Percentiles rank a stretch among this genome's conserved stretches.
Conservation (phyloP, 2,888 invertebrate genomes). For the Parnassius orleans region DNA sequence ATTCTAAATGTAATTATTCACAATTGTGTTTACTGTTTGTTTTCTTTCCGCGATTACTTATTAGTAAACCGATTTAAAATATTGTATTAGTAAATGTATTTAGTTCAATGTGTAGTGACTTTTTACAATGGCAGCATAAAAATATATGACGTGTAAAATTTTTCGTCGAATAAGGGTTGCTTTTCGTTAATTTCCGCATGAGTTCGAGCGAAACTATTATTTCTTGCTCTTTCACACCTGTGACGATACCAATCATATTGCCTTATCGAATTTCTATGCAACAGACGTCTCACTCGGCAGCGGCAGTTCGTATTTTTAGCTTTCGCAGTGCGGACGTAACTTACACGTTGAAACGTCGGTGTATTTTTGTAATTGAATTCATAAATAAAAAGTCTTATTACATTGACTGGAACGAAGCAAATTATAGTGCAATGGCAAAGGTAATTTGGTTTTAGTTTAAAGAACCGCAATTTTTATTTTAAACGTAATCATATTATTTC, state of each 20-base stretch:
- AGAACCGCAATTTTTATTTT: constrained; percentile 21
- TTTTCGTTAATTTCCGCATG: constrained; percentile 42
- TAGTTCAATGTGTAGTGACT: constrained; percentile 8
- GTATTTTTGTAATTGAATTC: constrained; percentile 57
- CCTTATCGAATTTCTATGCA: constrained; percentile 68
- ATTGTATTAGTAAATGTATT: not conserved
- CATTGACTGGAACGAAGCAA: constrained; percentile 36
- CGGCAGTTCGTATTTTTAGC: constrained; percentile 70
- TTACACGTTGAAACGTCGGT: constrained; percentile 41
- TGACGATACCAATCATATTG: constrained; percentile 39
- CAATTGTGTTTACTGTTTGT: constrained; percentile 1
- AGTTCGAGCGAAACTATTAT: constrained; percentile 38
- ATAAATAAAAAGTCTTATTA: constrained; percentile 43
- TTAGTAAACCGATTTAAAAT: not conserved
- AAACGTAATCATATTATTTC: constrained; percentile 33
- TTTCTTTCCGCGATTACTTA: constrained; percentile 5
- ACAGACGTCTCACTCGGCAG: constrained; percentile 37
- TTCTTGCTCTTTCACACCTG: constrained; percentile 45
- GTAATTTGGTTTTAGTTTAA: constrained; percentile 46
- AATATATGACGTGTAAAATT: constrained; percentile 28
- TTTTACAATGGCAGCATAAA: constrained; percentile 18
- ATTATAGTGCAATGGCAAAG: constrained; percentile 62
- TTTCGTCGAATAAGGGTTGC: constrained; percentile 42
- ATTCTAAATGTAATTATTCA: constrained; percentile 10
- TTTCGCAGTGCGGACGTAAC: constrained; percentile 51